Conservation (phyloP, 2,797 vertebrate genomes). For the Corythornis leucogaster region DNA sequence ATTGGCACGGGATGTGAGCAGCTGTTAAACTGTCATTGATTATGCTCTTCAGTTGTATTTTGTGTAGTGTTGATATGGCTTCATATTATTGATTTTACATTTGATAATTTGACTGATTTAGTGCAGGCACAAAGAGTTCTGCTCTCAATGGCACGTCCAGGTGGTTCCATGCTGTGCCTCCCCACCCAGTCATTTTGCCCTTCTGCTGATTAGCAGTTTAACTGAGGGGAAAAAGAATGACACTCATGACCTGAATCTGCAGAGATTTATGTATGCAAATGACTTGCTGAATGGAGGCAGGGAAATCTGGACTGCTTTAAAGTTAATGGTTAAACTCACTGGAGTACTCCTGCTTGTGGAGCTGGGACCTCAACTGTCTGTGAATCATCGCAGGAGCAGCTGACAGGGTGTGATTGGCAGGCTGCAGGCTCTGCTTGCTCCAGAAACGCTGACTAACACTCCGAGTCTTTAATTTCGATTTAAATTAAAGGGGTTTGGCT, state of each 20-base stretch:
- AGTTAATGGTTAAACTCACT: not conserved
- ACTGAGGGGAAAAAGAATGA: not conserved
- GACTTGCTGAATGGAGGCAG: not conserved
- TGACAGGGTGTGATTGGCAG: not conserved
- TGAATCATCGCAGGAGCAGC: not conserved
- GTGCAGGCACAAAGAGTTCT: not conserved
- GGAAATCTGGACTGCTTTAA: not conserved
- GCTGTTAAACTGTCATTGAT: not conserved
- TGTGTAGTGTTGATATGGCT: not conserved
- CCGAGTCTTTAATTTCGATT: not conserved
- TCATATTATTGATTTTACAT: not conserved
- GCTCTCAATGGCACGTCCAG: not conserved
- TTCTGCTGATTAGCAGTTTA: not conserved
- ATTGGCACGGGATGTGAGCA: accelerated
- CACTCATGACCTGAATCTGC: not conserved
- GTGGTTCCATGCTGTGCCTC: not conserved
- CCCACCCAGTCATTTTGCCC: not conserved
- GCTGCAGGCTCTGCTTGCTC: not conserved
- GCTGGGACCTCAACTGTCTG: not conserved
- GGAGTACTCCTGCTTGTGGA: not conserved
- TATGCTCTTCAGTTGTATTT: not conserved
- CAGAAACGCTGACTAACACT: not conserved
- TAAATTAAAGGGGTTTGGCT: not conserved
- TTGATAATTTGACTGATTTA: not conserved
- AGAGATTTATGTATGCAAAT: not conserved